Evolutionary conservation across 1,140 invertebrate species (phyloP), one percentile per base, ranked within the genome.

Genomic region (Anastrepha ludens): DNA sequence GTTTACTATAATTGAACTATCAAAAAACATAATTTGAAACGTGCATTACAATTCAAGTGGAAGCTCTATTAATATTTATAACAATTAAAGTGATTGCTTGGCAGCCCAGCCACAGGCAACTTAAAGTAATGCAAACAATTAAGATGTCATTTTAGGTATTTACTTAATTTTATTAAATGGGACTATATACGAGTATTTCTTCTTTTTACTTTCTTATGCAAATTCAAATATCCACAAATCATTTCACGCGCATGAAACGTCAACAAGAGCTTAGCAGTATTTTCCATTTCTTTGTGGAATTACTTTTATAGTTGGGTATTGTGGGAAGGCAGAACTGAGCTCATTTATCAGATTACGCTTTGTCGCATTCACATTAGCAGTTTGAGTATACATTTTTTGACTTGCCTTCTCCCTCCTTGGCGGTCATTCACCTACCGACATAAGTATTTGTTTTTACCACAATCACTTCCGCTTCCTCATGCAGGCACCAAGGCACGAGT

Each of bases 161-260:
- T 4, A 4, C 41, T 47, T 67, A 67, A 67, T 29, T 11, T 13
- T 39, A 39, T 67, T 41, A 13, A 39, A 67, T 44, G 67, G 5
- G 15, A 55, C 50, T 55, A 55, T 29, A 29, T 29, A 3, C 47
- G 9, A 74, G 15, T 5, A 44, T 44, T 74, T 47, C 29, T 47
- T 74, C 5, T 4, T 1, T 13, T 74, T 15, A 4, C 41, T 17
- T 74, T 74, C 44, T 74, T 74, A 74, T 74, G 67, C 41, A 74
- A 74, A 74, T 74, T 74, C 39, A n/a, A 74, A n/a, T 15, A 6
- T 41, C 67, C 17, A 74, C 67, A 74, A 74, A 74, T 74, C 41
- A n/a, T 74, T 74, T 74, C 15, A 39, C 17, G 67, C 67, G 41
- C 41, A 15, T 44, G 67, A 47, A 74, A 74, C 44, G 67, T 74